Conservation (phyloP, 2,113 vertebrate species). For the Pteruthius melanotis region DNA sequence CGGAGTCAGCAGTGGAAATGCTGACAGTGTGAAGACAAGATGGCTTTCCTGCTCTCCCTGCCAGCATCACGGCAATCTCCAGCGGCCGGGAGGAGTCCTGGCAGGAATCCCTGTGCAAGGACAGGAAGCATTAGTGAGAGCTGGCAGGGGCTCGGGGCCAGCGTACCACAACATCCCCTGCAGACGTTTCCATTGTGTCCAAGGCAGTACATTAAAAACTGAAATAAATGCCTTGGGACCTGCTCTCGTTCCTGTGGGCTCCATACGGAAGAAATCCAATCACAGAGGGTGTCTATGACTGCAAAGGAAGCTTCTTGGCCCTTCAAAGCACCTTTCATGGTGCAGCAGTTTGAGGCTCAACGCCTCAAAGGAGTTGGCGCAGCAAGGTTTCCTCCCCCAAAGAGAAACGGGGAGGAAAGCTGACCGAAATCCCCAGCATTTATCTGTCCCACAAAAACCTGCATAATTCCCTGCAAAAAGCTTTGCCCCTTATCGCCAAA, state of each 20-base stretch:
- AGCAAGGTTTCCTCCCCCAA: not conserved
- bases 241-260: not conserved
- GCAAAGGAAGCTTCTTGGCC: not conserved
- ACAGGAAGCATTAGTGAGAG: constrained; percentile 9
- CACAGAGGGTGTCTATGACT: not conserved
- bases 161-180: not conserved
- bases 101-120: constrained; percentile 25
- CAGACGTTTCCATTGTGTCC: not conserved
- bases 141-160: not conserved
- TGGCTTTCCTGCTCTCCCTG: not conserved
- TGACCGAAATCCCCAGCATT: not conserved
- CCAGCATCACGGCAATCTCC: not conserved
- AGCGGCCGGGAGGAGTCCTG: not conserved
- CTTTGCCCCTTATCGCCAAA: not conserved
- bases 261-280: not conserved
- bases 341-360: not conserved
- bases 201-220: not conserved
- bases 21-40: constrained; percentile 31
- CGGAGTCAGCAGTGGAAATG: constrained; percentile 8
- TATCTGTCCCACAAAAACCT: not conserved
- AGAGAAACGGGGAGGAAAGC: not conserved
- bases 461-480: not conserved
- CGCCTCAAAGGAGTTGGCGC: not conserved
- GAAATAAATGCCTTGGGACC: not conserved
- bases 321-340: not conserved